These are phyloP conservation scores for Kryptolebias marmoratus DNA, from an alignment of 2,113 vertebrate genomes.

Conservation along the genomic window DNA sequence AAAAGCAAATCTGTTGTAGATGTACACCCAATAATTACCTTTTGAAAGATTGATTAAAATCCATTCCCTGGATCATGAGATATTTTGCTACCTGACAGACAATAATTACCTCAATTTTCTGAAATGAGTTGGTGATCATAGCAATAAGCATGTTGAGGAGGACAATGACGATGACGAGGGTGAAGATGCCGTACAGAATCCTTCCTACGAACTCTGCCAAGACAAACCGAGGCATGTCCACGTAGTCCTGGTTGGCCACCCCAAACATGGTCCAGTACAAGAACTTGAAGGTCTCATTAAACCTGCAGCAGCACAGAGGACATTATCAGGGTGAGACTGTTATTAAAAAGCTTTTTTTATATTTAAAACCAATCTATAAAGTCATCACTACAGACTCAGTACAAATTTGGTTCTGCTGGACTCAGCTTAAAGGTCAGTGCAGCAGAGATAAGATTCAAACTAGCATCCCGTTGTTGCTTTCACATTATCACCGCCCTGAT, in stretches of 20 bases:
- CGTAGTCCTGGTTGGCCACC: slow-evolving; percentile 84
- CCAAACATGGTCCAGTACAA: slow-evolving; percentile 96
- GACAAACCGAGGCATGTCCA: slow-evolving; percentile 86
- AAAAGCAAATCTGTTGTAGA: no score
- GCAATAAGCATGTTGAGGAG: slow-evolving; percentile 93
- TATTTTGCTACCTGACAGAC: background rate
- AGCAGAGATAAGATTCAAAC: background rate
- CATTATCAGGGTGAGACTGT: background rate
- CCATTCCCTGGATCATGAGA: background rate
- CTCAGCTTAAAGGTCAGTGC: background rate
- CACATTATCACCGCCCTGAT: background rate
- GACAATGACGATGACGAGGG: slow-evolving; percentile 89
- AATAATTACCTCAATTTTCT: slow-evolving; percentile 87
- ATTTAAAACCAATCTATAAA: background rate
- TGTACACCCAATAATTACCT: no score
- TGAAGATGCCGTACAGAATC: slow-evolving; percentile 88
- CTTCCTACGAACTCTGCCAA: slow-evolving; percentile 86
- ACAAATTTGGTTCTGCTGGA: background rate
- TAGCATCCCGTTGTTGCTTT: background rate
- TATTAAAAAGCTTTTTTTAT: background rate
- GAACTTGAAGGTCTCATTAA: slow-evolving; percentile 90
- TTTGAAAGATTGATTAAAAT: no score
- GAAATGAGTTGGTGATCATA: slow-evolving; percentile 95
- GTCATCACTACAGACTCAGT: background rate
- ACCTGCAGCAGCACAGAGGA: slow-evolving; percentile 69